Base-by-base conservation (phyloP, 2,888 invertebrate genomes). In the Pyrgus malvae region DNA sequence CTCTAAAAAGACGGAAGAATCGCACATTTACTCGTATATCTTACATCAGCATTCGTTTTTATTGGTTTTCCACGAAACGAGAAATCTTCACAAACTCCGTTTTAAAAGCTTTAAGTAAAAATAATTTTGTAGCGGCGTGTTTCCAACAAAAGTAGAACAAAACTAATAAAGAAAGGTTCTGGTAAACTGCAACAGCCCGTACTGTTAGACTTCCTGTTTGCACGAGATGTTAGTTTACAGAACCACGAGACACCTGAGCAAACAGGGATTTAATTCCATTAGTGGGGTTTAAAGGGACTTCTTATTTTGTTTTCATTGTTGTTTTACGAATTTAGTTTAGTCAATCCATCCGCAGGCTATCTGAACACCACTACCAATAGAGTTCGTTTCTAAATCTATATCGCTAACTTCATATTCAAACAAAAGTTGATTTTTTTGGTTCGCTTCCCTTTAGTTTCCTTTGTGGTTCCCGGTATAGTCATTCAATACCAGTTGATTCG, bases 231-330 rank as follows among this genome's bases (percentile, higher is more conserved):
- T 57, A 56, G 55, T 57, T 46, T 54, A 56, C 44, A 25, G 33
- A 55, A 51, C 59, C 61, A 55, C 63, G 61, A 58, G 63, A 62
- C 67, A 64, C 65, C 68, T 66, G 69, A 63, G 62, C 74, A 76
- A 79, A 81, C 74, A 81, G 72, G 72, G 69, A 72, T 78, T 76
- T 80, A 70, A 70, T 70, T 69, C 67, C 62, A 68, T 74, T 70
- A 70, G 65, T 62, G 58, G 61, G 64, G 63, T 68, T 69, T 62
- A 57, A 61, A 57, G 58, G 66, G 67, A 67, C 23, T 68, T 68
- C 16, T 40, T 23, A 27, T 27, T 38, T 29, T 48, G 2, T 11
- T 38, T 49, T 16, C 1, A 8, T 42, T 11, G 33, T 33, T 33
- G 6, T 23, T 23, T 6, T 23, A 23, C 23, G 6, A 6, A n/a